Percentiles rank a stretch among this genome's conserved stretches.
These are phyloP conservation scores for Catocala fraxini DNA, from an alignment of 2,888 invertebrate genomes.

Conservation along the genomic window DNA sequence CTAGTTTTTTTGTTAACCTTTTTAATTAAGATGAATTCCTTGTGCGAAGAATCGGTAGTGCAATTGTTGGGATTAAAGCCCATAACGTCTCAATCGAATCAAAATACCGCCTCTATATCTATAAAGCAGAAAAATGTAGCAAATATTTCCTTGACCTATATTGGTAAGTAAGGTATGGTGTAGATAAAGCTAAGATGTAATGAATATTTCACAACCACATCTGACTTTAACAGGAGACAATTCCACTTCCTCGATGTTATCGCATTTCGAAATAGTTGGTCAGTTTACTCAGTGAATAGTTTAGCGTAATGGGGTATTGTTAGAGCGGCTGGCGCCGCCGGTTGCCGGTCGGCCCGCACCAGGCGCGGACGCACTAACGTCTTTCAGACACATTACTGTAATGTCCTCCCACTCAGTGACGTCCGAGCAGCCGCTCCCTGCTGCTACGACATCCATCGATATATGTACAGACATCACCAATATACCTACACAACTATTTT, in stretches of 20 bases:
- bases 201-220: conserved; percentile 1
- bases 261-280: conserved; percentile 36
- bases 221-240: conserved; percentile 13
- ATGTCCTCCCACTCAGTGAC: conserved; percentile 58
- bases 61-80: too few relatives aligned
- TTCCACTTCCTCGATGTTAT: conserved; percentile 20
- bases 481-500: conserved; percentile 3
- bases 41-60: too few relatives aligned
- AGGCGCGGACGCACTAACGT: conserved; percentile 38
- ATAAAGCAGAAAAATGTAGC: too few relatives aligned
- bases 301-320: conserved; percentile 67
- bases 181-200: neutral
- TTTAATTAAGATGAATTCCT: too few relatives aligned
- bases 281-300: conserved; percentile 55
- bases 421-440: conserved; percentile 42
- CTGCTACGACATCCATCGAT: conserved; percentile 49
- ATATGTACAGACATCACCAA: conserved; percentile 5
- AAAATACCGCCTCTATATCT: too few relatives aligned
- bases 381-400: conserved; percentile 63
- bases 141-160: too few relatives aligned
- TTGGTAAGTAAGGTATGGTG: conserved; percentile 1
- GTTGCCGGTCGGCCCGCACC: conserved; percentile 19
- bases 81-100: too few relatives aligned
- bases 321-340: conserved; percentile 61
- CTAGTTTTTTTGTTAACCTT: too few relatives aligned